Percentiles rank a stretch among this genome's conserved stretches.
Evolutionary conservation across 2,113 vertebrate species (phyloP).

Genomic region (Seriola aureovittata): DNA sequence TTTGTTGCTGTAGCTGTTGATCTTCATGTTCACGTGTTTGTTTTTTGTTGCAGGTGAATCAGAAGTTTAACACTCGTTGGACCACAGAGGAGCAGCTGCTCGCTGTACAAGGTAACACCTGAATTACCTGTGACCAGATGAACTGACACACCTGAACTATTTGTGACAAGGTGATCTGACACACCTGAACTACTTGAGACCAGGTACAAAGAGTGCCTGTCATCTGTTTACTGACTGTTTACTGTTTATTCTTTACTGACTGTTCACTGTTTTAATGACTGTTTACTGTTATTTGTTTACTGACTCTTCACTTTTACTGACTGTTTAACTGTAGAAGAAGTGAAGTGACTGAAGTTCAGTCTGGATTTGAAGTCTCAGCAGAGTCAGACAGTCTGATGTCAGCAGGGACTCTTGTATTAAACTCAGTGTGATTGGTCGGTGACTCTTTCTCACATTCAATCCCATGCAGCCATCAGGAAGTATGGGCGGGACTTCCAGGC

Average conservation of each 20-base stretch:
- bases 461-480: conserved; percentile 92
- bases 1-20: not conserved
- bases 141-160: not conserved
- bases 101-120: conserved; percentile 93
- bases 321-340: too few relatives aligned
- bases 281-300: too few relatives aligned
- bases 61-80: conserved; percentile 96
- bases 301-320: too few relatives aligned
- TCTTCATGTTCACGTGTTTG: not conserved
- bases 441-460: conserved; percentile 28
- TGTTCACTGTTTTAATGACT: too few relatives aligned
- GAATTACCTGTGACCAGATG: not conserved
- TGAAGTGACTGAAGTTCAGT: too few relatives aligned
- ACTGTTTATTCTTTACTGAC: too few relatives aligned
- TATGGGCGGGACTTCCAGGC: conserved; percentile 97
- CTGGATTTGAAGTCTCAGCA: too few relatives aligned
- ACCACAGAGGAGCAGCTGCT: conserved; percentile 98
- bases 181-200: too few relatives aligned
- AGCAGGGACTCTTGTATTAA: too few relatives aligned
- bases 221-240: too few relatives aligned
- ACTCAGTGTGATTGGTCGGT: conserved; percentile 3
- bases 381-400: too few relatives aligned
- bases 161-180: not conserved
- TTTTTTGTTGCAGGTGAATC: conserved; percentile 84
- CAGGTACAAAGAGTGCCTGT: too few relatives aligned